phyloP scores from a whole-genome alignment of 64 coral and sea anemone genomes.

The Dendronephthya gigantea region DNA sequence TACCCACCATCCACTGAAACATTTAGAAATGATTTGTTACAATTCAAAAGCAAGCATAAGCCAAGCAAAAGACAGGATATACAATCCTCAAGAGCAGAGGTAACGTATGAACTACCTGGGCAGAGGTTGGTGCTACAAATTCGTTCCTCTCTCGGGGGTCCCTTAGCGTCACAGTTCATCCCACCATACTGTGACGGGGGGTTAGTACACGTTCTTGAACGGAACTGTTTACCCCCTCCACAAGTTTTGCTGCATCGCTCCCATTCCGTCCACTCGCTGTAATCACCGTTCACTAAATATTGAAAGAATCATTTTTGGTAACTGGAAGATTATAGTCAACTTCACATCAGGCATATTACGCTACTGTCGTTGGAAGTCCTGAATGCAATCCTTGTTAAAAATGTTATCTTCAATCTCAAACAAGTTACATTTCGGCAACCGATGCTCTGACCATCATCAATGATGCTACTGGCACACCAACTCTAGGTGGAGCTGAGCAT shows the following conservation, averaged over 20 bases:
- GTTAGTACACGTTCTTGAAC: slow-evolving; percentile 10
- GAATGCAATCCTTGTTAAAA: background rate
- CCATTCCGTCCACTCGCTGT: slow-evolving; percentile 15
- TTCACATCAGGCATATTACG: background rate
- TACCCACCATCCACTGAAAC: slow-evolving; percentile 7
- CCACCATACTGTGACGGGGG: background rate
- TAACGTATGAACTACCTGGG: background rate
- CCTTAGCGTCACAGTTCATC: background rate
- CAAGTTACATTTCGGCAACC: background rate
- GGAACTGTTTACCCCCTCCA: slow-evolving; percentile 19
- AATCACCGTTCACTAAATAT: slow-evolving; percentile 6
- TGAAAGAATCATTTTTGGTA: background rate
- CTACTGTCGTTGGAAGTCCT: too few species aligned
- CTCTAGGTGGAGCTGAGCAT: too few species aligned
- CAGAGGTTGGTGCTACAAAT: background rate
- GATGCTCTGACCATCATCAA: too few species aligned
- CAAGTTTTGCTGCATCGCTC: slow-evolving; percentile 21
- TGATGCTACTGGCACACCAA: too few species aligned
- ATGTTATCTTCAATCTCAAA: too few species aligned
- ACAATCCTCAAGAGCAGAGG: too few species aligned
- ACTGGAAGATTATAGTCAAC: background rate
- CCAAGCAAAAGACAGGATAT: too few species aligned
- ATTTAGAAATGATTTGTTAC: background rate
- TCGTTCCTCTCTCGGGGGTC: background rate
- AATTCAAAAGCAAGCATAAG: background rate